Evolutionary conservation across 2,113 vertebrate genomes (phyloP), one percentile per base, ranked within the genome.

Genomic region (Collichthys lucidus): DNA sequence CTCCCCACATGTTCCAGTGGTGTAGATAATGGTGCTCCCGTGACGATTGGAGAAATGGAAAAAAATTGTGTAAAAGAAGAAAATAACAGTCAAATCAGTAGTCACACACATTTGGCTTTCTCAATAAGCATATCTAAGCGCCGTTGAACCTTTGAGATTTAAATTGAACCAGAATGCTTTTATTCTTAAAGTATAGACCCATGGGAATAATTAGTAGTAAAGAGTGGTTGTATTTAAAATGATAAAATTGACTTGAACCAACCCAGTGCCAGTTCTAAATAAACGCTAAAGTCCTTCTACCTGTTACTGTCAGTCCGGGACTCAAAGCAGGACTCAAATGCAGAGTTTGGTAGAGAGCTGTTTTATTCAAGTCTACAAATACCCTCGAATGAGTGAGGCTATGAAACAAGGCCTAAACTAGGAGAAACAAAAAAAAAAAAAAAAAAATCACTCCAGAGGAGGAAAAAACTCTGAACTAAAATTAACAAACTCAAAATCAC

Each of bases 231-330:
- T 8, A 40, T 40, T 68, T 10, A 12, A 4, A 66, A 8, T 50
- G 24, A 68, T 67, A 26, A 67, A 52, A 29, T 4, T 8, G 5
- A 50, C 12, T 20, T 5, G 20, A 50, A 2, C 17, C 40, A 44
- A 24, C 55, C 22, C 3, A 57, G 14, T 29, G 12, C 4, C 3
- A 6, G 24, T 57, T 26, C 12, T 0, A 26, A 26, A 15, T 26
- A 3, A 59, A 74, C 69, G 15, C 64, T 35, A 62, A 68, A 47
- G 16, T 46, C 40, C 52, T 71, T 26, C 57, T 71, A 49, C 10
- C 8, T 40, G 46, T 46, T 74, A n/a, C n/a, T n/a, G n/a, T n/a
- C n/a, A n/a, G n/a, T n/a, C n/a, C n/a, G n/a, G n/a, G n/a, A n/a
- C n/a, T n/a, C n/a, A n/a, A n/a, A n/a, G n/a, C n/a, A n/a, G n/a